Evolutionary conservation across 2,888 invertebrate genomes (phyloP).

Genomic region (Dioctria rufipes): DNA sequence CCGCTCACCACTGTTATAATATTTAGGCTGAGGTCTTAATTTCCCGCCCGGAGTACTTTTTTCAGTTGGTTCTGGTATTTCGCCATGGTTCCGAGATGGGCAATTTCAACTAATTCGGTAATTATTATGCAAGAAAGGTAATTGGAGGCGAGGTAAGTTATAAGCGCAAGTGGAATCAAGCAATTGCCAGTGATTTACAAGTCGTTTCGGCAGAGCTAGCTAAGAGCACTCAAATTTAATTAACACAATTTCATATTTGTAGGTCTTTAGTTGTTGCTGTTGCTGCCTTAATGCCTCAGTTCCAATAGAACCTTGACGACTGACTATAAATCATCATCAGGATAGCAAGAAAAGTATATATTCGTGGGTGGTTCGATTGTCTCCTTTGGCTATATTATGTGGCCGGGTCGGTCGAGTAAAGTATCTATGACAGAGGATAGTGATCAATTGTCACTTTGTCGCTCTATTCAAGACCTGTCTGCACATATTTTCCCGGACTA

Average conservation of each 20-base stretch:
- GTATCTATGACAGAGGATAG: constrained; percentile 38
- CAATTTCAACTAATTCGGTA: constrained; percentile 45
- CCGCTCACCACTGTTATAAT: background rate
- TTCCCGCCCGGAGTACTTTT: constrained; percentile 20
- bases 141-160: constrained; percentile 6
- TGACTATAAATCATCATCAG: constrained; percentile 16
- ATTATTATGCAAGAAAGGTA: constrained; percentile 34
- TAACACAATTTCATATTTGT: constrained; percentile 29
- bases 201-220: background rate
- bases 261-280: background rate
- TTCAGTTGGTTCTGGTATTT: constrained; percentile 14
- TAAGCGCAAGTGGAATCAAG: background rate
- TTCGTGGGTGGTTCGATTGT: constrained; percentile 42
- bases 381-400: background rate
- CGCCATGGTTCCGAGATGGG: constrained; percentile 35
- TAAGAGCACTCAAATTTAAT: constrained; percentile 14
- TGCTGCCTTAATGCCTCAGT: background rate
- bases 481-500: constrained; percentile 60
- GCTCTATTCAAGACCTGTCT: constrained; percentile 63
- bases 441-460: constrained; percentile 62
- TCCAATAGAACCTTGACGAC: background rate
- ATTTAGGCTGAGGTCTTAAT: constrained; percentile 26
- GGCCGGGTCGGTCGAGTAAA: constrained; percentile 6
- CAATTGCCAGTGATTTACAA: constrained; percentile 30
- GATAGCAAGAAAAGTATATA: background rate